Evolutionary conservation across 1,140 invertebrate genomes (phyloP), one percentile per base, ranked within the genome.

Genomic region (Neodiprion lecontei): DNA sequence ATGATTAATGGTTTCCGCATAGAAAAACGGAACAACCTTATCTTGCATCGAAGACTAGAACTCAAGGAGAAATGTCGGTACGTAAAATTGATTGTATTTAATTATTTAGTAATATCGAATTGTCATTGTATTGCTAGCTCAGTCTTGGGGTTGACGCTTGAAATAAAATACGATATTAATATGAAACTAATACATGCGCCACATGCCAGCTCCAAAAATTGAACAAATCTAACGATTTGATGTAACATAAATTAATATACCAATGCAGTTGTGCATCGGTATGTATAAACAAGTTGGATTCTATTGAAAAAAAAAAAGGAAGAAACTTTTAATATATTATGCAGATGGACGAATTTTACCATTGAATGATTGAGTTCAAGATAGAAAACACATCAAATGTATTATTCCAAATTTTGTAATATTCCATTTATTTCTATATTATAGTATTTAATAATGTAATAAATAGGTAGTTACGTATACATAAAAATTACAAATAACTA

Each of bases 371-470:
- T 5, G 11, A 40, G 28, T 40, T 14, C n/a, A 14, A 14, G n/a
- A 61, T 14, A 12, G 9, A 61, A 61, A 61, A 61, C 9, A 61
- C 53, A 61, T 61, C 9, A 5, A 17, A 61, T 61, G 53, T 61
- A 61, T 61, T 12, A 61, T 17, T 61, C n/a, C 11, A 61, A 61
- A 61, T 61, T 61, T 61, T 61, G 53, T 61, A 12, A 61, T 61
- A 61, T 61, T 61, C 53, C 53, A 61, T 61, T 61, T 5, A 61
- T 17, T 61, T 17, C n/a, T 61, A 61, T 61, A 61, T 61, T 61
- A 61, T 61, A 61, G 53, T 61, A 61, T 61, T 61, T 61, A 61
- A 61, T 61, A 61, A 61, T 61, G 53, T 61, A 61, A 61, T 61
- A 61, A 61, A 61, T 61, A 61, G 53, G 53, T 61, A 61, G 53